These are phyloP conservation scores for Erebia epiphron DNA, from an alignment of 2,888 invertebrate species.

Conservation along the genomic window DNA sequence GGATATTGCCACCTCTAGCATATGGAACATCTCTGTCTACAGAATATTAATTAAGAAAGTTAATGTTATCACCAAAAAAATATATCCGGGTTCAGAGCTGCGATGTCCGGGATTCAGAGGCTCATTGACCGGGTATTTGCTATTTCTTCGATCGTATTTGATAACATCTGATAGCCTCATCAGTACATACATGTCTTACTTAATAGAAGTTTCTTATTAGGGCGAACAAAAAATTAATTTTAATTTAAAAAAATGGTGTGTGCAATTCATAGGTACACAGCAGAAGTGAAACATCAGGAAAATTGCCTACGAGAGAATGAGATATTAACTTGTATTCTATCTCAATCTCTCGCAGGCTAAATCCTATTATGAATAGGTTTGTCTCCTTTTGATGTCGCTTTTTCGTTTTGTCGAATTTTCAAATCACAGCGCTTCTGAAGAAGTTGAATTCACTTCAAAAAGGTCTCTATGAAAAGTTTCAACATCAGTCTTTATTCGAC, in stretches of 20 bases:
- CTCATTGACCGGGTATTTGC: conserved; percentile 30
- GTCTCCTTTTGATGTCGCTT: too few relatives aligned
- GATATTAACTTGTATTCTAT: too few relatives aligned
- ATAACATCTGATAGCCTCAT: conserved; percentile 22
- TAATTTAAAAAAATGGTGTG: neutral
- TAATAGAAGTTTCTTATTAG: conserved; percentile 23
- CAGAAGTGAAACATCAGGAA: neutral
- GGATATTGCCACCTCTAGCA: too few relatives aligned
- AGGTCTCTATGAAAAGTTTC: too few relatives aligned
- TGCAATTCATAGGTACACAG: too few relatives aligned
- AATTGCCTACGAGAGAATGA: too few relatives aligned
- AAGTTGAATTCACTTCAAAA: too few relatives aligned
- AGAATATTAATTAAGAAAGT: conserved; percentile 23
- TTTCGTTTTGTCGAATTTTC: too few relatives aligned
- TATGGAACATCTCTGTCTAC: neutral
- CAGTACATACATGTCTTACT: conserved; percentile 26
- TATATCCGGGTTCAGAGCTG: conserved; percentile 29
- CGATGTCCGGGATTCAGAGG: conserved; percentile 26
- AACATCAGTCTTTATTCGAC: too few relatives aligned
- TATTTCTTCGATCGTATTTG: conserved; percentile 18
- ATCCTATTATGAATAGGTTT: too few relatives aligned
- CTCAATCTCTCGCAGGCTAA: too few relatives aligned
- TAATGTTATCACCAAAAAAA: conserved; percentile 22
- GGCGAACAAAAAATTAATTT: conserved; percentile 21
- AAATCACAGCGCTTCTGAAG: too few relatives aligned